Evolutionary conservation across 2,113 vertebrate genomes (phyloP), one percentile per base, ranked within the genome.

Genomic region (Phoenicopterus ruber): DNA sequence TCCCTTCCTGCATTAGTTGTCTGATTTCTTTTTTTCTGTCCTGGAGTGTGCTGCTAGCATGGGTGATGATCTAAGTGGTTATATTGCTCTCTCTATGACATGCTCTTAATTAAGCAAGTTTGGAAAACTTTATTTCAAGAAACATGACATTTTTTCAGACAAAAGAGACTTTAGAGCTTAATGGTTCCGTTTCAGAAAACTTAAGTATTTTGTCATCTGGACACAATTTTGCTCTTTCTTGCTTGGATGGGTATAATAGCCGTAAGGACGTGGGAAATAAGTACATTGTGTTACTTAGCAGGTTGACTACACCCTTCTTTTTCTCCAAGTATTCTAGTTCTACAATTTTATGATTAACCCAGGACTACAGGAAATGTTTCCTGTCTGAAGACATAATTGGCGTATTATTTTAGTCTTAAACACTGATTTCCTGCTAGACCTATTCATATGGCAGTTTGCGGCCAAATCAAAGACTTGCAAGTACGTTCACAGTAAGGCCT

Each of bases 351-450:
- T 95, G 69, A 82, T 96, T 95, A 97, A 72, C 69, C 74, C 88
- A 94, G 81, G 42, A 54, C 88, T 88, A 9, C 77, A 88, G 90
- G 95, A 94, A 97, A 81, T 92, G 67, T 95, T 98, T 98, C 86
- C 94, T 94, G 67, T 91, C 84, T 96, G 71, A 95, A 94, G 89
- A 88, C 77, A 96, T 96, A 97, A 97, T 90, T 81, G 72, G 78
- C 89, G 69, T 93, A 85, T 96, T 97, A 95, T 96, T 97, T 86
- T 93, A 90, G 94, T 95, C 93, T 71, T 77, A 97, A 95, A 93
- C 55, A 92, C 49, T 57, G 70, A 83, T 79, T 97, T 98, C 96
- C 97, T 97, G 95, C 62, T 95, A 70, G 7, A 62, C 76, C 58
- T 97, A 46, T 93, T 97, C 94, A 92, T 52, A 50, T 65, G 85